Evolutionary conservation across 2,797 vertebrate species (phyloP), one percentile per base, ranked within the genome.

Genomic region (Enteromius thamalakanensis): DNA sequence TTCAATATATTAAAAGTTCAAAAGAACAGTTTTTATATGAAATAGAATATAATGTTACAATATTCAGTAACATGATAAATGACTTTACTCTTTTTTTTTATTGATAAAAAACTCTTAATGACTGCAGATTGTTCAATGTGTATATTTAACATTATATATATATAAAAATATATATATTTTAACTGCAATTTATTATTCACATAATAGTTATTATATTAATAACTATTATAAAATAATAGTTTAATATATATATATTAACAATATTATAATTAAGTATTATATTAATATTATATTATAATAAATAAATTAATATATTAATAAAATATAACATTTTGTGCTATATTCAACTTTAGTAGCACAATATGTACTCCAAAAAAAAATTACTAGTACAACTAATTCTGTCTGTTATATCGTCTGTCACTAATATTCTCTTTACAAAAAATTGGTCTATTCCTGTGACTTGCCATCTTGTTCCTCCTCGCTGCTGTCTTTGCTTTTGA

Each of bases 391-490:
- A 67, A 21, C 17, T 1, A 0, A 68, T n/a, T 23, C n/a, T 23
- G 21, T 23, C 37, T 12, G 37, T 42, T 69, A 14, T 6, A 45
- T 11, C 10, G 64, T 11, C 64, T 67, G 21, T 8, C n/a, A 0
- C 40, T 45, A 69, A 23, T 45, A 42, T 69, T 32, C 29, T 32
- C 29, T 32, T 32, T 32, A 32, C 29, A 32, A 32, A 32, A 32
- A 32, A 32, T 23, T 11, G 10, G 11, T 7, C 53, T 8, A 53
- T 49, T 65, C 1, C 14, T 19, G 10, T 15, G 34, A 89, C 92
- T 92, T 90, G 64, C 95, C 92, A 87, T 94, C 95, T 93, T 95
- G 96, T 90, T 98, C 97, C 4, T 97, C 95, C 4, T 97, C 95
- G 0, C 96, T 96, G 94, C 96, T 96, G 49, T 96, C 96, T 84